Base-by-base conservation (phyloP, 2,888 invertebrate species). In the Diabrotica balteata region DNA sequence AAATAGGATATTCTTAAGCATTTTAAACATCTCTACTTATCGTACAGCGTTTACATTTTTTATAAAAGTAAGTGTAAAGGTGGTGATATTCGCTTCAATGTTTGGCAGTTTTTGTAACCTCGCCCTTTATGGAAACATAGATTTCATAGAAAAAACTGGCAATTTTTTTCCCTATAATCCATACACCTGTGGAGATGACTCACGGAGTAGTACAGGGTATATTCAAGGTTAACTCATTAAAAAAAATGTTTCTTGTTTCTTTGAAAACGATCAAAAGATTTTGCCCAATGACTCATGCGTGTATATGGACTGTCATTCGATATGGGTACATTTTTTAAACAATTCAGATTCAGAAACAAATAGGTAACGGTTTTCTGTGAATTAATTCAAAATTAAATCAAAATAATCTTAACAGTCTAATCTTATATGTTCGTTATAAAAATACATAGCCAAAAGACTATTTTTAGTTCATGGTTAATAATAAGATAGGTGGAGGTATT, bases 271-370 rank as follows among this genome's bases (percentile, higher is more conserved):
- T n/a, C 32, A n/a, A 46, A 43, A 45, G 6, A 57, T 52, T 64
- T 57, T 32, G 45, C n/a, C 51, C 52, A 64, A 52, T 64, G 64
- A 64, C 45, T 64, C 64, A 64, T 64, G 46, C 51, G 47, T 64
- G 45, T 64, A 58, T 64, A 64, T 64, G 64, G 64, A 52, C 11
- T 64, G 64, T 54, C 58, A 64, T 59, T 58, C 47, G 64, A 64
- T 64, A 64, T 58, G 58, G n/a, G 51, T 10, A 54, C 10, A 43
- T 59, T 59, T 59, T 58, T 46, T 17, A 32, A 10, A 32, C 9
- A 22, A 58, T 58, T 47, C 46, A 32, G 17, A 17, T 17, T 17
- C 17, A 8, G 32, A 32, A 32, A 32, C 32, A 1, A 32, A 32
- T 32, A 22, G 10, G 9, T 46, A 57, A 45, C 11, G 17, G 11